These are phyloP conservation scores for Conops quadrifasciatus DNA, from an alignment of 2,888 invertebrate genomes.

Conservation along the genomic window DNA sequence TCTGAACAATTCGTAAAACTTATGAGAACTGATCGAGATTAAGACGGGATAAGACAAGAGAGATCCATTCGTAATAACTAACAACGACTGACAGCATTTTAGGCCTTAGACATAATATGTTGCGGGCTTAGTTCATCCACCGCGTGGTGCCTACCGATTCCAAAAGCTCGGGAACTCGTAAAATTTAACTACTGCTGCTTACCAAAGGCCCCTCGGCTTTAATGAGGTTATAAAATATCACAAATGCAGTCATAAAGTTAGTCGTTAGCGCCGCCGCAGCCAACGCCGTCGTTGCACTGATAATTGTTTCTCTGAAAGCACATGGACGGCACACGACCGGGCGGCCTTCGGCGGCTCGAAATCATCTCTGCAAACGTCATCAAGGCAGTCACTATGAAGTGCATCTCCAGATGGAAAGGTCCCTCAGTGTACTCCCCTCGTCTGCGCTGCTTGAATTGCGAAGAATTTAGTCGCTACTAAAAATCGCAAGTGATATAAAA, in stretches of 20 bases:
- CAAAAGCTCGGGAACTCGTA: constrained; percentile 26
- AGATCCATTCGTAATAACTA: too few species aligned
- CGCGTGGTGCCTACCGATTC: constrained; percentile 10
- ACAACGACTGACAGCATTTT: not conserved
- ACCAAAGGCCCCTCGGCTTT: constrained; percentile 10
- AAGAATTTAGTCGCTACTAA: too few species aligned
- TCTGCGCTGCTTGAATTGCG: too few species aligned
- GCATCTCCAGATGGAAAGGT: too few species aligned
- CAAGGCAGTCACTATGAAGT: too few species aligned
- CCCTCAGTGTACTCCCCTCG: too few species aligned
- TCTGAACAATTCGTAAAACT: too few species aligned
- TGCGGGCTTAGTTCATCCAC: not conserved
- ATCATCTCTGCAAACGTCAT: too few species aligned
- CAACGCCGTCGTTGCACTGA: constrained; percentile 36
- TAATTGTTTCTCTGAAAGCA: too few species aligned
- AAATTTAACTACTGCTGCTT: constrained; percentile 26
- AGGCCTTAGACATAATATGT: constrained; percentile 20
- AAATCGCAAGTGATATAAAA: too few species aligned
- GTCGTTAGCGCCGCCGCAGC: constrained; percentile 38
- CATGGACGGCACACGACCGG: not conserved
- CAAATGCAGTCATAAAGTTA: constrained; percentile 19
- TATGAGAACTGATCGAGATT: too few species aligned
- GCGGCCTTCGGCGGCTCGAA: not conserved
- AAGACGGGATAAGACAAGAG: too few species aligned
- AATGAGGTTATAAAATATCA: constrained; percentile 14